A percentile compares a stretch with the other conserved stretches of the same genome.
Conservation (phyloP, 2,797 vertebrate genomes). For the Sebastiscus tertius region DNA sequence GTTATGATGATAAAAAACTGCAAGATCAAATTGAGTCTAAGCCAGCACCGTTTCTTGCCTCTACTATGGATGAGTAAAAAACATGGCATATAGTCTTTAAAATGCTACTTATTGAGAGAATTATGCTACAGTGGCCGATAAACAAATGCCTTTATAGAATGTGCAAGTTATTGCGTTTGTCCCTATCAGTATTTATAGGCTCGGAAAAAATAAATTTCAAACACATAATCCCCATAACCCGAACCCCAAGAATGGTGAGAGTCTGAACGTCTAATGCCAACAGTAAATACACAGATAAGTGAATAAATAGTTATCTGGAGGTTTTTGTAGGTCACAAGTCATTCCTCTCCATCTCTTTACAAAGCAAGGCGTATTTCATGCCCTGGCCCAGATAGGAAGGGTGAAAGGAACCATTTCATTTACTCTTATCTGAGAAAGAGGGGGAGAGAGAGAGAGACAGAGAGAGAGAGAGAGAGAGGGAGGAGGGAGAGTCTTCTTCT, state of each 20-base stretch:
- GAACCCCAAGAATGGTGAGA: conserved; percentile 64
- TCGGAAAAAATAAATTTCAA: conserved; percentile 68
- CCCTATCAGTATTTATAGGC: conserved; percentile 68
- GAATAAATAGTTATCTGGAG: conserved; percentile 81
- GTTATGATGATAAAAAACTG: background rate
- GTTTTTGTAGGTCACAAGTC: conserved; percentile 81
- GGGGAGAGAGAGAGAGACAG: conserved; percentile 19
- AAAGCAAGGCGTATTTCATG: conserved; percentile 79
- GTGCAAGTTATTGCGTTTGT: conserved; percentile 44
- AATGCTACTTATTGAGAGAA: conserved; percentile 45
- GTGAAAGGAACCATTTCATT: conserved; percentile 82
- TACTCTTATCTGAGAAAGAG: conserved; percentile 77
- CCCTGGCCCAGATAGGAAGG: conserved; percentile 77
- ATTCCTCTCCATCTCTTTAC: conserved; percentile 79
- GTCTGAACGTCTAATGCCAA: conserved; percentile 69
- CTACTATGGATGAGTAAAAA: background rate
- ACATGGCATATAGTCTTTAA: conserved; percentile 7
- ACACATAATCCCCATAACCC: conserved; percentile 68
- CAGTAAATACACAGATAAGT: conserved; percentile 82
- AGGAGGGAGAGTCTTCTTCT: conserved; percentile 33
- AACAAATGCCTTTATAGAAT: conserved; percentile 67
- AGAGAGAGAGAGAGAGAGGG: background rate
- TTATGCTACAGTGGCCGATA: conserved; percentile 46
- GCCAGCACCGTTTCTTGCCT: background rate
- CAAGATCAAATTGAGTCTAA: background rate